Percentiles rank a stretch among this genome's conserved stretches.
Conservation (phyloP, 92 coral and sea anemone species). For the Nematostella vectensis region DNA sequence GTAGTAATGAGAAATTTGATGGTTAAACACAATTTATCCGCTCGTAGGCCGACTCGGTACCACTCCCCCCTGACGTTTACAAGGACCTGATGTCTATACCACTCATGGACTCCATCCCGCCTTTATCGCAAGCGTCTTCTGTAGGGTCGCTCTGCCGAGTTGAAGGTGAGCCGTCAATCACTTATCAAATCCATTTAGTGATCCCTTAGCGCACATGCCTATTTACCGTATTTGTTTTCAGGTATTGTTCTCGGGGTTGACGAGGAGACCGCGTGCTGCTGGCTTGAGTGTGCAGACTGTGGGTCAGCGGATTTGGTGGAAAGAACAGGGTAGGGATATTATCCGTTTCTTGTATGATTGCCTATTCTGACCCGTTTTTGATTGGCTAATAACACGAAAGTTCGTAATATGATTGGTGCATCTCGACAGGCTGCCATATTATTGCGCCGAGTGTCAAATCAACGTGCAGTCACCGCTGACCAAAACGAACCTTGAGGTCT, state of each 20-base stretch:
- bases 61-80: background rate
- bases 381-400: too few species aligned
- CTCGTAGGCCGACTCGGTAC: background rate
- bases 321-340: conserved; percentile 25
- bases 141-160: background rate
- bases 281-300: conserved; percentile 72
- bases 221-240: background rate
- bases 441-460: conserved; percentile 28
- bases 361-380: too few species aligned
- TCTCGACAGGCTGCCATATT: conserved; percentile 43
- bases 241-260: conserved; percentile 61
- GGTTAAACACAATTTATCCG: too few species aligned
- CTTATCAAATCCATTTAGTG: background rate
- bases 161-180: background rate
- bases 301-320: conserved; percentile 46
- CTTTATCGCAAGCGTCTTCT: background rate
- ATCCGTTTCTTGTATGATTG: too few species aligned
- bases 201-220: background rate
- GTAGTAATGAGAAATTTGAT: too few species aligned
- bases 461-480: conserved; percentile 41
- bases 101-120: background rate
- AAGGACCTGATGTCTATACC: conserved; percentile 1
- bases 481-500: conserved; percentile 40
- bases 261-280: conserved; percentile 74
- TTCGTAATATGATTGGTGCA: too few species aligned